A percentile compares a stretch with the other conserved stretches of the same genome.
Conservation (phyloP, 2,797 vertebrate species). For the Muscicapa striata region DNA sequence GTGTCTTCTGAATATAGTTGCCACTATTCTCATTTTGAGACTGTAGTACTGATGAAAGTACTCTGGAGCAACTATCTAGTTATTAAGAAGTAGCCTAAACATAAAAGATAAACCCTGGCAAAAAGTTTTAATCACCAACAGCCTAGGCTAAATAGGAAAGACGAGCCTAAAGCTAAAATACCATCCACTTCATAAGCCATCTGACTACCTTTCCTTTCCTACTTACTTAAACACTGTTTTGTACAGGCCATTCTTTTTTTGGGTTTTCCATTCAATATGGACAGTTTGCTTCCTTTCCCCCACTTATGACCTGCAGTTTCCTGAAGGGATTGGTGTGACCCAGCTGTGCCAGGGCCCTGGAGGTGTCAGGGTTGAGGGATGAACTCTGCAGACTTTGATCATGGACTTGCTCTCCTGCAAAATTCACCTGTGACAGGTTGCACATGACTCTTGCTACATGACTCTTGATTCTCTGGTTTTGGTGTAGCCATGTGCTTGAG, state of each 20-base stretch:
- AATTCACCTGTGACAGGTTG: neutral
- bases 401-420: neutral
- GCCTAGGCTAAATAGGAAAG: neutral
- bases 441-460: neutral
- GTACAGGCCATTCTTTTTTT: neutral
- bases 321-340: neutral
- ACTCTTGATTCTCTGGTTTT: neutral
- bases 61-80: neutral
- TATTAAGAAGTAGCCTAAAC: neutral
- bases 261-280: neutral
- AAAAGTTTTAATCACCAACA: neutral
- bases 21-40: neutral
- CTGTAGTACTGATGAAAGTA: neutral
- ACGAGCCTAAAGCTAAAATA: neutral
- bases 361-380: neutral
- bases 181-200: neutral
- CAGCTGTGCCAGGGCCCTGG: neutral
- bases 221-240: neutral
- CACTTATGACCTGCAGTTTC: neutral
- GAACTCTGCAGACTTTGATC: neutral
- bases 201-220: neutral
- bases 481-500: neutral
- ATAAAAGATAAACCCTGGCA: neutral
- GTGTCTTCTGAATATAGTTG: neutral
- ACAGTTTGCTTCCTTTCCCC: neutral